Conservation (phyloP, 2,113 vertebrate species). For the Hippocampus comes region DNA sequence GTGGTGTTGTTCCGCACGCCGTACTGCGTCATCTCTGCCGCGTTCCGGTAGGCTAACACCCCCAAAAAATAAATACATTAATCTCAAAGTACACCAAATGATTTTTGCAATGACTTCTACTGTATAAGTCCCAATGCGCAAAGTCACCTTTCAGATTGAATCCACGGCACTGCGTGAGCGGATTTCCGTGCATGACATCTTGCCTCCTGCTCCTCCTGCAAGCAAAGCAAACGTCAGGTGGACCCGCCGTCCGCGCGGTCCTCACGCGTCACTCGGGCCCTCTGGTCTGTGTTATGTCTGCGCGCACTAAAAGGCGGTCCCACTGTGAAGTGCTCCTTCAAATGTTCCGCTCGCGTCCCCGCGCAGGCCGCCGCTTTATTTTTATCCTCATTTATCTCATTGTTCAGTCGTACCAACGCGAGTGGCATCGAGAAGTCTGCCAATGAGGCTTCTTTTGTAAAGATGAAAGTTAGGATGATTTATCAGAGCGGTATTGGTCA, state of each 20-base stretch:
- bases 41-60: conserved; percentile 86
- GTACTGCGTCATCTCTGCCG: conserved; percentile 89
- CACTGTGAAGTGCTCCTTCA: conserved; percentile 6
- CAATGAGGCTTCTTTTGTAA: background rate
- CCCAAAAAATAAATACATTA: background rate
- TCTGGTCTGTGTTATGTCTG: conserved; percentile 45
- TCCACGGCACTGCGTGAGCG: conserved; percentile 92
- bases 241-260: background rate
- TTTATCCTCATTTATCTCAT: background rate
- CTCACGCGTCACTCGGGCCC: conserved; percentile 4
- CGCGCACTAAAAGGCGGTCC: conserved; percentile 4
- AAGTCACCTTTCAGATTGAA: conserved; percentile 95
- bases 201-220: conserved; percentile 91
- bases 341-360: conserved; percentile 11
- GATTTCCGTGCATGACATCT: conserved; percentile 94
- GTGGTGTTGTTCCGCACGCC: conserved; percentile 96
- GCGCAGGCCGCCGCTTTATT: background rate
- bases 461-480: too few relatives aligned
- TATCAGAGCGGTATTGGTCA: background rate
- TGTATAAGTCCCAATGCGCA: background rate
- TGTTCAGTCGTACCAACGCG: background rate
- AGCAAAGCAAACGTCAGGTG: background rate
- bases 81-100: too few relatives aligned
- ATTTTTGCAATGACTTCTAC: too few relatives aligned
- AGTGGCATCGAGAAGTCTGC: background rate